A percentile compares a stretch with the other conserved stretches of the same genome.
Evolutionary conservation across 1,140 invertebrate genomes (phyloP).

Genomic region (Pachypsylla venusta): DNA sequence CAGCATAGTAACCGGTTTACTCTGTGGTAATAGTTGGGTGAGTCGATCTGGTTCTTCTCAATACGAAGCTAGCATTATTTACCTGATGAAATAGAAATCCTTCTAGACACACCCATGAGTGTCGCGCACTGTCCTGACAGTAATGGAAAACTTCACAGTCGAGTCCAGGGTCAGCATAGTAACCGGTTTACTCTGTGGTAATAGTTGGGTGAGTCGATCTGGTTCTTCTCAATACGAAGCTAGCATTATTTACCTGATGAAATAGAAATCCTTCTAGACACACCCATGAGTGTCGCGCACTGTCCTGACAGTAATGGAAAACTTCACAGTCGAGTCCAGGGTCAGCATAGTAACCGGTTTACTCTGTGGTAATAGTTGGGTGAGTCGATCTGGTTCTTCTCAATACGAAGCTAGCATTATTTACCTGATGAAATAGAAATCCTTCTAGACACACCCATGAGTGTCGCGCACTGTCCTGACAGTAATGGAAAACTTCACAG

Average conservation of each 20-base stretch:
- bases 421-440: constrained; percentile 79
- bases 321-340: constrained; percentile 77
- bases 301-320: constrained; percentile 87
- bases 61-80: too few species aligned
- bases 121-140: constrained; percentile 74
- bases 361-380: constrained; percentile 57
- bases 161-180: constrained; percentile 79
- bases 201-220: constrained; percentile 57
- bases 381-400: constrained; percentile 70
- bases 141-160: constrained; percentile 89
- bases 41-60: constrained; percentile 73
- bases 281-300: constrained; percentile 79
- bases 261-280: constrained; percentile 84
- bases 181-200: constrained; percentile 70
- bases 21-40: constrained; percentile 55
- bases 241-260: constrained; percentile 76
- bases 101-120: constrained; percentile 86
- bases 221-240: too few species aligned
- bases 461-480: constrained; percentile 74
- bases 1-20: constrained; percentile 81
- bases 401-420: too few species aligned
- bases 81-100: constrained; percentile 85
- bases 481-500: constrained; percentile 89
- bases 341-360: constrained; percentile 83
- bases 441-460: constrained; percentile 88